Conservation (phyloP, 2,888 invertebrate species). For the Troglohyphantes excavatus region DNA sequence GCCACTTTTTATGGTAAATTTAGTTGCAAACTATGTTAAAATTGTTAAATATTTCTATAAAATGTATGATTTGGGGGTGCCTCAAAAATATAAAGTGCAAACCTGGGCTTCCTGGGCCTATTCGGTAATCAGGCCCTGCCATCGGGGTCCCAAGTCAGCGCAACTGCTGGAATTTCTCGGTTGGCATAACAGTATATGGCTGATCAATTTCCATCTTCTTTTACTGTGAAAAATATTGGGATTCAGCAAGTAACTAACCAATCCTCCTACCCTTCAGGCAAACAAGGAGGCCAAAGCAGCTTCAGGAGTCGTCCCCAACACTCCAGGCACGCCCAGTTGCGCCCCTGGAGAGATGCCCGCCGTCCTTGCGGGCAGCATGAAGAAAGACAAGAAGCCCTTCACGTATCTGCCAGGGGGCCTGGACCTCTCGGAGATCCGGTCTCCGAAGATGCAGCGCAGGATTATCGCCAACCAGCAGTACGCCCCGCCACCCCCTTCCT, state of each 20-base stretch:
- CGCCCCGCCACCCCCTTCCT: slow-evolving; percentile 64
- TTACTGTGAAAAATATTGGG: too few species aligned
- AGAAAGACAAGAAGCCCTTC: slow-evolving; percentile 96
- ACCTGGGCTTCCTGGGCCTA: too few species aligned
- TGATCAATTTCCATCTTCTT: too few species aligned
- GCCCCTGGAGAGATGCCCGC: slow-evolving; percentile 85
- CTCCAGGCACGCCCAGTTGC: slow-evolving; percentile 60
- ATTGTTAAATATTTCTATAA: too few species aligned
- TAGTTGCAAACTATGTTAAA: too few species aligned
- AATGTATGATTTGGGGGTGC: too few species aligned
- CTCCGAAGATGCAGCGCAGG: slow-evolving; percentile 93
- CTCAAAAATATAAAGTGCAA: too few species aligned
- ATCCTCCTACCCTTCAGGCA: slow-evolving; percentile 28
- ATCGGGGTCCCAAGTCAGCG: too few species aligned
- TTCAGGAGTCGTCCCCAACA: slow-evolving; percentile 28
- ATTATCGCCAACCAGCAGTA: slow-evolving; percentile 82
- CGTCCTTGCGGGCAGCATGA: slow-evolving; percentile 91
- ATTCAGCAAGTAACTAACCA: background rate
- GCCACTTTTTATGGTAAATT: too few species aligned
- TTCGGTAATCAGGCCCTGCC: too few species aligned
- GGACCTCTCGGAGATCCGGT: slow-evolving; percentile 93
- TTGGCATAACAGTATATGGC: too few species aligned
- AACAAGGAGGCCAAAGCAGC: slow-evolving; percentile 71
- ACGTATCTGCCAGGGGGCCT: slow-evolving; percentile 97
- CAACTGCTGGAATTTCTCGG: too few species aligned